Base-by-base conservation (phyloP, 1,140 invertebrate species). In the Hesperophylax magnus region DNA sequence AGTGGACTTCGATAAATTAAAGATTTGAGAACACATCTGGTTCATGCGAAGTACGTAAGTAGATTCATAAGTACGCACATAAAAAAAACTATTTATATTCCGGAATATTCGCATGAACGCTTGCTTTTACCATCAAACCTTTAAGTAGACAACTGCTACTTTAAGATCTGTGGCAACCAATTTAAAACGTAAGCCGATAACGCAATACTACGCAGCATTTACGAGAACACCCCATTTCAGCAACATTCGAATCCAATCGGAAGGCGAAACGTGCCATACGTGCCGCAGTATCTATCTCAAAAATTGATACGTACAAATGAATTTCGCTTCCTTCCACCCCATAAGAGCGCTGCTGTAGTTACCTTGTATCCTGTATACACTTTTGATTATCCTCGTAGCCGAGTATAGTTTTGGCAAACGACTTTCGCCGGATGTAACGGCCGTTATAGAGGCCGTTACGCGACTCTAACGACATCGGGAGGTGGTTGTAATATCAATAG, bases 401-500 rank as follows among this genome's bases (percentile, higher is more conserved):
- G 34, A 78, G 69, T 67, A 78, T 78, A 78, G 77, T 83, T 81
- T 79, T 53, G 69, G 31, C 58, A 22, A 83, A 81, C 82, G 82
- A 83, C 79, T 83, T 79, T 67, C 54, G 69, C 74, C 54, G 52
- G 79, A 69, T 77, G 77, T 83, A 83, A 83, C 82, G 79, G 56
- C 79, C 79, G 77, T 79, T 83, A 72, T 31, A 61, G 77, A 17
- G 67, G 79, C 61, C 76, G 82, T 83, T 83, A 81, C 69, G 69
- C 76, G 82, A 71, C 72, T 81, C 76, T 78, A 83, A 83, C 79
- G 79, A 79, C 82, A 75, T 58, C 72, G 71, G 78, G 53, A 78
- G 80, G 80, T 67, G 65, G 63, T 54, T 78, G 82, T 76, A 83
- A 83, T 83, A 83, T 83, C 82, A 78, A 83, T 79, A 83, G 56